A percentile compares a stretch with the other conserved stretches of the same genome.
Evolutionary conservation across 2,888 invertebrate genomes (phyloP).

Genomic region (Diogma glabrata): DNA sequence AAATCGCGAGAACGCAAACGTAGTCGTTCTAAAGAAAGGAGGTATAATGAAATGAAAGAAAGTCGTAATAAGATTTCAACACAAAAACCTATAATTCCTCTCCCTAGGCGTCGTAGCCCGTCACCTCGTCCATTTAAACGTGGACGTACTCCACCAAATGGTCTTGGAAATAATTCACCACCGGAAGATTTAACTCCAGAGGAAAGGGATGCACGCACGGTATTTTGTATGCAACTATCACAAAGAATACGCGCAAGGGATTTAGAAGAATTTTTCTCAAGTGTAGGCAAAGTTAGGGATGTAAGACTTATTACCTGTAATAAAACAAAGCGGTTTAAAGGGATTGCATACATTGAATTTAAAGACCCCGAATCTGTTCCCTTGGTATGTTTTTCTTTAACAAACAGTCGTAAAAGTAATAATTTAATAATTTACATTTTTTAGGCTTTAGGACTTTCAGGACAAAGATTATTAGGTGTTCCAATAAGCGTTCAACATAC

Average conservation of each 20-base stretch:
- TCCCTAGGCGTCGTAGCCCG: slow-evolving; percentile 31
- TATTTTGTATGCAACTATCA: slow-evolving; percentile 97
- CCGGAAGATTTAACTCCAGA: slow-evolving; percentile 78
- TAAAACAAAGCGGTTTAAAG: slow-evolving; percentile 96
- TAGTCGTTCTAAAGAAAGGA: slow-evolving; percentile 24
- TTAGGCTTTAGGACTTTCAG: slow-evolving; percentile 87
- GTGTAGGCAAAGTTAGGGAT: slow-evolving; percentile 96
- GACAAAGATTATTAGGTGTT: slow-evolving; percentile 88
- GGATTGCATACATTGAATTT: slow-evolving; percentile 99
- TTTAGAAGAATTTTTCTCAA: slow-evolving; percentile 96
- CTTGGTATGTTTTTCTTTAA: slow-evolving; percentile 47
- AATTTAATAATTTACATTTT: slow-evolving; percentile 24
- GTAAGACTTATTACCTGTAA: slow-evolving; percentile 98
- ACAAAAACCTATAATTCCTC: not conserved
- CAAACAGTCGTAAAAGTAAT: slow-evolving; percentile 9
- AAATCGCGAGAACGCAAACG: slow-evolving; percentile 15
- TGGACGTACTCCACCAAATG: slow-evolving; percentile 38
- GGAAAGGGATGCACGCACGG: slow-evolving; percentile 95
- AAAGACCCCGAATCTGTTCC: slow-evolving; percentile 96
- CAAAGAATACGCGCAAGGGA: slow-evolving; percentile 88
- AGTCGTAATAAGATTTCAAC: slow-evolving; percentile 3
- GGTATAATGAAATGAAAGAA: slow-evolving; percentile 8
- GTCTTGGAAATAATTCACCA: slow-evolving; percentile 46
- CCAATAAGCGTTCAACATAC: slow-evolving; percentile 98
- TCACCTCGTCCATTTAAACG: slow-evolving; percentile 36